Evolutionary conservation across 2,113 vertebrate genomes (phyloP), one percentile per base, ranked within the genome.

Genomic region (Sinocyclocheilus grahami): DNA sequence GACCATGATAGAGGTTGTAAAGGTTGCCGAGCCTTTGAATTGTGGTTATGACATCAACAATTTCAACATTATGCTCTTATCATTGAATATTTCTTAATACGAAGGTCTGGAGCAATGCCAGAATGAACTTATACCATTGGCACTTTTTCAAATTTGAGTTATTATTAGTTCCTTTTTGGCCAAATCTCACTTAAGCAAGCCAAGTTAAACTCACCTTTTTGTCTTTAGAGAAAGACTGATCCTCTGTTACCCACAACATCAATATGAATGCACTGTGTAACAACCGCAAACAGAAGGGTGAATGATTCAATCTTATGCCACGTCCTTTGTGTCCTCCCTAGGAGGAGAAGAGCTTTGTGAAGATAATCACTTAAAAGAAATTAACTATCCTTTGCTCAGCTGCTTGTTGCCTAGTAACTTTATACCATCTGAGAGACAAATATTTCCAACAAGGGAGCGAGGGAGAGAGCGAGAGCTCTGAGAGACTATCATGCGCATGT

Each of bases 341-440:
- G 7, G 24, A 82, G 46, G 11, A 71, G 86, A 51, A 86, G 48
- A 72, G 60, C 86, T 86, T 65, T 77, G 30, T 69, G 69, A 82
- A 81, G 42, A 79, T 74, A 85, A 86, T 85, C 63, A 75, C 53
- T 76, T 84, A 83, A 85, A 85, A 65, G 4, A 72, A 89, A 84
- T 67, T 62, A 79, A 72, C 81, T 78, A 48, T 82, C 58, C 76
- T 88, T 65, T 82, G 60, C 84, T 72, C 20, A 74, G 82, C 62
- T 77, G 87, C 85, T 67, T 86, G 87, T 88, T 88, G 87, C 87
- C 85, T 87, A 88, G 87, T 90, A 86, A 88, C 86, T 88, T 89
- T 65, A 86, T 39, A 76, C 82, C 85, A 87, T 48, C 80, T 89
- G 88, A 72, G 85, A 82, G 63, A 79, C 53, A 74, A 58, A 82